A percentile compares a stretch with the other conserved stretches of the same genome.
These are phyloP conservation scores for Chaetorhynchus papuensis DNA, from an alignment of 2,113 vertebrate genomes.

Conservation along the genomic window DNA sequence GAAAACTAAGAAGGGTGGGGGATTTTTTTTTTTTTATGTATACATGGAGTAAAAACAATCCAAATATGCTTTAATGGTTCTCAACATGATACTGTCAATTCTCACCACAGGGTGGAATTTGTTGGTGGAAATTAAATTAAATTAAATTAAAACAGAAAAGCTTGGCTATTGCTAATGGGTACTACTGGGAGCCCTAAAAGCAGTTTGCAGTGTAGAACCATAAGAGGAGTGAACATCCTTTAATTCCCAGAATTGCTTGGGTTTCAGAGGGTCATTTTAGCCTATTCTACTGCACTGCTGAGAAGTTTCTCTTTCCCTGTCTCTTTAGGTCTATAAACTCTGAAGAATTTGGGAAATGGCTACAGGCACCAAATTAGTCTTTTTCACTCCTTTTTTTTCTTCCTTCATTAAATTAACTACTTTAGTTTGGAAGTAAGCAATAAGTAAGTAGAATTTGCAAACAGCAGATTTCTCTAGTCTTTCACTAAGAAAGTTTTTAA, in stretches of 20 bases:
- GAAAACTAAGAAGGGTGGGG: not conserved
- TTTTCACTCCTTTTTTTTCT: not conserved
- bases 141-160: constrained; percentile 53
- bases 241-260: constrained; percentile 11
- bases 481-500: not conserved
- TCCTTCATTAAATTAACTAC: not conserved
- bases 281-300: not conserved
- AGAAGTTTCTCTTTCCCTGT: not conserved
- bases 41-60: not conserved
- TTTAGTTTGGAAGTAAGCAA: not conserved
- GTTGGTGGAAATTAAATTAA: constrained; percentile 51
- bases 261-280: not conserved
- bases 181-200: constrained; percentile 49
- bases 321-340: constrained; percentile 38
- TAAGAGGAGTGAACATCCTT: constrained; percentile 29
- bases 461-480: not conserved
- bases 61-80: constrained; percentile 47
- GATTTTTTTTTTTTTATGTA: not conserved
- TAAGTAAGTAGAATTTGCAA: not conserved
- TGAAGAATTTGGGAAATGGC: constrained; percentile 12
- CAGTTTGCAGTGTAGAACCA: not conserved
- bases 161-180: constrained; percentile 41
- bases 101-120: constrained; percentile 52
- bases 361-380: not conserved
- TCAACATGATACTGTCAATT: constrained; percentile 51